A percentile compares a stretch with the other conserved stretches of the same genome.
These are phyloP conservation scores for Oscheius sp. DNA, from an alignment of 2,888 invertebrate genomes.

Conservation along the genomic window DNA sequence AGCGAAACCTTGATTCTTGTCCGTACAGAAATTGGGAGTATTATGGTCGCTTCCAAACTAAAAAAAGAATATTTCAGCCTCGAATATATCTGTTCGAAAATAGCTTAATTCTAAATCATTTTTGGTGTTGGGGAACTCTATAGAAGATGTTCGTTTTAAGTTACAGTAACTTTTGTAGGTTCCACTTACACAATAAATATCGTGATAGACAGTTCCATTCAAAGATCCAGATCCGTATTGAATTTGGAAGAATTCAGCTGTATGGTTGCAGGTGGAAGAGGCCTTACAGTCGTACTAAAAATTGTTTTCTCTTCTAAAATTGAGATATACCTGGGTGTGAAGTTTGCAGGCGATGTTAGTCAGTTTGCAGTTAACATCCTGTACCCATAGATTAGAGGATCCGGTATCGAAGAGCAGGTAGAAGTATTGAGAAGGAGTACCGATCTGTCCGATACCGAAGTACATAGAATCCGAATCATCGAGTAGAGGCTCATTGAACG, in stretches of 20 bases:
- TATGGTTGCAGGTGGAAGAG: conserved; percentile 83
- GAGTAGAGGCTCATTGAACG: background rate
- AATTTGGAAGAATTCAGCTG: conserved; percentile 80
- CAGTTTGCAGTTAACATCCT: conserved; percentile 85
- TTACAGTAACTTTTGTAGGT: no score
- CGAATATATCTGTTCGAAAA: conserved; percentile 12
- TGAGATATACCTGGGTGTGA: conserved; percentile 35
- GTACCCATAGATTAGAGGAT: conserved; percentile 75
- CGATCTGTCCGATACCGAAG: conserved; percentile 71
- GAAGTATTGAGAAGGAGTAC: conserved; percentile 13
- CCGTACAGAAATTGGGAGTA: conserved; percentile 73
- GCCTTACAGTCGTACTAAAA: conserved; percentile 82
- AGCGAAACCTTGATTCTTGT: conserved; percentile 85
- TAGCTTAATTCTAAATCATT: no score
- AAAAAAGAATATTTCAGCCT: conserved; percentile 7
- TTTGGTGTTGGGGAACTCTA: no score
- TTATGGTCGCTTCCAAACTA: conserved; percentile 34
- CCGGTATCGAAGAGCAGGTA: background rate
- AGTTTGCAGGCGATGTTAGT: conserved; percentile 88
- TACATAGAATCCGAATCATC: conserved; percentile 69
- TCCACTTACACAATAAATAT: conserved; percentile 71
- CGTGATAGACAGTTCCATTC: conserved; percentile 72
- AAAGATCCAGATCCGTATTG: conserved; percentile 73
- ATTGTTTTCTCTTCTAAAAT: background rate
- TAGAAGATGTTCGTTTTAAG: no score